These are phyloP conservation scores for Agapornis roseicollis DNA, from an alignment of 2,113 vertebrate species.

Conservation along the genomic window DNA sequence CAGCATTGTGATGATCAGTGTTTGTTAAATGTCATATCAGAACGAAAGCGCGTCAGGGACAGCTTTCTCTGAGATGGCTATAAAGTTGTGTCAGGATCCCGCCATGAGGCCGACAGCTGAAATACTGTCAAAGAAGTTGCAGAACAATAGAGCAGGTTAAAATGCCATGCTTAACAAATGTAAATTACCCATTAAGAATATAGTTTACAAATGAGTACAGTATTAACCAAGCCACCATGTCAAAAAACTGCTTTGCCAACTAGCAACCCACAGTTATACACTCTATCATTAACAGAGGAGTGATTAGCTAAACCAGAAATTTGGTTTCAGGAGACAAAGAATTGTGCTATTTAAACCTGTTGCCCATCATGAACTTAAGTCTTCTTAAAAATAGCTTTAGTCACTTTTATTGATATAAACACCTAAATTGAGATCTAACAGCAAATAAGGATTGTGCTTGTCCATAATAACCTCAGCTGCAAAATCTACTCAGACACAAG, in stretches of 20 bases:
- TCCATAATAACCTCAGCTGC: constrained; percentile 60
- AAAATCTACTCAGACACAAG: constrained; percentile 62
- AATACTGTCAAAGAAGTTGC: background rate
- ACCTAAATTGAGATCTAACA: constrained; percentile 64
- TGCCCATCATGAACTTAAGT: constrained; percentile 63
- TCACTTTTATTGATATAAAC: constrained; percentile 70
- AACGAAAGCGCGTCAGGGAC: background rate
- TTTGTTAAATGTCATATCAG: background rate
- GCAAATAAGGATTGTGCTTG: constrained; percentile 67
- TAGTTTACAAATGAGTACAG: background rate
- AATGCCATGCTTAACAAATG: constrained; percentile 12
- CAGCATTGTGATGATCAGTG: background rate
- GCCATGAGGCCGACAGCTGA: background rate
- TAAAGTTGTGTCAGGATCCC: background rate
- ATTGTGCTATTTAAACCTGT: constrained; percentile 57
- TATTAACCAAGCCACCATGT: constrained; percentile 47
- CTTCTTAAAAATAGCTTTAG: constrained; percentile 66
- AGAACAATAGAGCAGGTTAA: background rate
- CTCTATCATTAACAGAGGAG: constrained; percentile 30
- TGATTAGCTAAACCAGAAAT: constrained; percentile 47
- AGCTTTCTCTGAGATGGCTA: background rate
- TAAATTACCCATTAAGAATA: constrained; percentile 26
- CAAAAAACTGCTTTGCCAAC: constrained; percentile 57
- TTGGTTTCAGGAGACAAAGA: constrained; percentile 45
- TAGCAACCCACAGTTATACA: constrained; percentile 17